Evolutionary conservation across 1,140 invertebrate genomes (phyloP), one percentile per base, ranked within the genome.

Genomic region (Drosophila eugracilis): DNA sequence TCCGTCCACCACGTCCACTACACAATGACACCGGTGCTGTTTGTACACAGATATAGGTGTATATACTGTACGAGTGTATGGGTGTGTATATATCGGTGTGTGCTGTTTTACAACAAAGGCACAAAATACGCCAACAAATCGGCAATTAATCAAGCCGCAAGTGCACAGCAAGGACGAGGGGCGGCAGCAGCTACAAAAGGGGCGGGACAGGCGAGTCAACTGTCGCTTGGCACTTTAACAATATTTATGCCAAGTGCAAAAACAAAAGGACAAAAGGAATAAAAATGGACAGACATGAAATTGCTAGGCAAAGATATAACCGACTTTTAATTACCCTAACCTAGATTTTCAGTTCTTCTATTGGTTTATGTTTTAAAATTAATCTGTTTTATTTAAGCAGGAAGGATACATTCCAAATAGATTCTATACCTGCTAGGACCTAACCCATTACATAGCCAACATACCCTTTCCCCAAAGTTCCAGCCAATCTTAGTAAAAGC

Each of bases 71-170:
- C 34, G 6, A 6, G 14, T n/a, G n/a, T n/a, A n/a, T n/a, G n/a
- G n/a, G n/a, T n/a, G 28, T 77, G 53, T 60, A 26, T 52, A 19
- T 39, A 15, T 24, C 36, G 36, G 37, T 58, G 39, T 42, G 54
- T 59, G 34, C 28, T 75, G 59, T 41, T 36, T 15, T 62, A 71
- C 74, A 86, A 88, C 73, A 86, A 74, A 62, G 55, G 74, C 74
- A 86, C 69, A 79, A 88, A 81, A 79, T 83, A 80, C 74, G 77
- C 74, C 83, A 86, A 81, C 81, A 88, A 88, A 88, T 88, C 83
- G 83, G 78, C 83, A 88, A 88, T 88, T 88, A 88, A 88, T 88
- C 84, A 88, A 78, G 63, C 39, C 48, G 58, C 63, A 72, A 65
- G 57, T 75, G 65, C 57, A 50, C 26, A 49, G 21, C 24, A 44